phyloP scores from a whole-genome alignment of 2,797 vertebrate genomes.

The Amazonetta brasiliensis region DNA sequence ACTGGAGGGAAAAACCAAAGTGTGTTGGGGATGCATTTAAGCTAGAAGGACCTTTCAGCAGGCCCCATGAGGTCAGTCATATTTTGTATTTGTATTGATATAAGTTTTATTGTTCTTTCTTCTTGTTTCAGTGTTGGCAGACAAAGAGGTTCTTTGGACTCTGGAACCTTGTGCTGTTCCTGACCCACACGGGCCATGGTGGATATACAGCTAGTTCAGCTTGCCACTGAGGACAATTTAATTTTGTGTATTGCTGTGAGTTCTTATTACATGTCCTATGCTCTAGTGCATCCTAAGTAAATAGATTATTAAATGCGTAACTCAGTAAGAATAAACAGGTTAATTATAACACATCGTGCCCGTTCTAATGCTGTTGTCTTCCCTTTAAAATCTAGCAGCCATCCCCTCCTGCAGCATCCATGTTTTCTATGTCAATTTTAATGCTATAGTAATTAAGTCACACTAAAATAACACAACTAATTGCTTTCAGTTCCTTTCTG shows the following conservation, averaged over 20 bases:
- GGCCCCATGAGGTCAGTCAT: conserved; percentile 27
- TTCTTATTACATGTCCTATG: background rate
- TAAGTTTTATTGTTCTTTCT: background rate
- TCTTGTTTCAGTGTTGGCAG: background rate
- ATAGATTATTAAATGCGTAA: background rate
- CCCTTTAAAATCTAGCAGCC: background rate
- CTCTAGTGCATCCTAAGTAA: background rate
- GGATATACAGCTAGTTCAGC: background rate
- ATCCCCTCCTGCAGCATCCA: background rate
- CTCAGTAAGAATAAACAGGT: conserved; percentile 40
- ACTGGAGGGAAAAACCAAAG: background rate
- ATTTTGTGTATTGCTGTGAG: background rate
- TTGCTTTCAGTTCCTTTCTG: conserved; percentile 63
- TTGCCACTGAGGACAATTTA: background rate
- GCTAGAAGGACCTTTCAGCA: background rate
- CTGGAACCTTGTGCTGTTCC: background rate
- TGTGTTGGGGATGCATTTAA: background rate
- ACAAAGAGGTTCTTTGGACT: background rate
- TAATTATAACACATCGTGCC: background rate
- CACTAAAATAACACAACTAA: conserved; percentile 56
- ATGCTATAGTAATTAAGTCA: conserved; percentile 44
- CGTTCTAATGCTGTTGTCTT: background rate
- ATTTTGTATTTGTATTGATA: background rate
- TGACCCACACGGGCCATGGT: fast-evolving
- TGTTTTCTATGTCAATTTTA: conserved; percentile 28